Evolutionary conservation across 2,888 invertebrate genomes (phyloP).

Genomic region (Melinaea marsaeus): DNA sequence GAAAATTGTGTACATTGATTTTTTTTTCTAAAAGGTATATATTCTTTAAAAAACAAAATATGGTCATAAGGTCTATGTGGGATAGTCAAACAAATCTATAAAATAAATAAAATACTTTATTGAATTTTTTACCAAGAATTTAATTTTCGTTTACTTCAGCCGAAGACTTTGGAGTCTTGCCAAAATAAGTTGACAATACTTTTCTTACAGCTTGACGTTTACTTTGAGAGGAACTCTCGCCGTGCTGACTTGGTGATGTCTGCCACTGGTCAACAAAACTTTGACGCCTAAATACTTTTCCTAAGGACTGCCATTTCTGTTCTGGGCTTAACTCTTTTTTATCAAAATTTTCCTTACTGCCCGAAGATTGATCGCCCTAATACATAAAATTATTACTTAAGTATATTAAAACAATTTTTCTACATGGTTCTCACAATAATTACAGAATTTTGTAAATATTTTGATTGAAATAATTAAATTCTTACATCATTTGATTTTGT

Average conservation of each 20-base stretch:
- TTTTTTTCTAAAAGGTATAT: no score
- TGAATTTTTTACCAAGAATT: slow-evolving; percentile 29
- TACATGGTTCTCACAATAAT: neutral
- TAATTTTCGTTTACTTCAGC: slow-evolving; percentile 48
- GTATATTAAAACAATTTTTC: neutral
- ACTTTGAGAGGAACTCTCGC: slow-evolving; percentile 56
- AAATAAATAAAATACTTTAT: slow-evolving; percentile 22
- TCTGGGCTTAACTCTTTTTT: slow-evolving; percentile 61
- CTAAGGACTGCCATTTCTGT: slow-evolving; percentile 72
- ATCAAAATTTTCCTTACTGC: slow-evolving; percentile 58
- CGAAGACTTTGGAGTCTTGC: slow-evolving; percentile 55
- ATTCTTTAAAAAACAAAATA: no score
- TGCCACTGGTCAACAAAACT: slow-evolving; percentile 62
- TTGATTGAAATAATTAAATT: slow-evolving; percentile 8
- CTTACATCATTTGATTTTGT: slow-evolving; percentile 71
- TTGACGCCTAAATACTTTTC: slow-evolving; percentile 70
- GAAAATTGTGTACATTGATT: neutral
- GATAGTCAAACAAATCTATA: slow-evolving; percentile 4
- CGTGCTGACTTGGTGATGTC: slow-evolving; percentile 52
- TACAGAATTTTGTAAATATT: neutral
- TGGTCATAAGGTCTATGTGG: neutral
- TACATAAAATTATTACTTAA: slow-evolving; percentile 29
- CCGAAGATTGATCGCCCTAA: slow-evolving; percentile 64
- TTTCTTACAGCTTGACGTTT: slow-evolving; percentile 64
- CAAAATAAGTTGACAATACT: slow-evolving; percentile 68